Base-by-base conservation (phyloP, 2,113 vertebrate species). In the Chascanopsetta lugubris region DNA sequence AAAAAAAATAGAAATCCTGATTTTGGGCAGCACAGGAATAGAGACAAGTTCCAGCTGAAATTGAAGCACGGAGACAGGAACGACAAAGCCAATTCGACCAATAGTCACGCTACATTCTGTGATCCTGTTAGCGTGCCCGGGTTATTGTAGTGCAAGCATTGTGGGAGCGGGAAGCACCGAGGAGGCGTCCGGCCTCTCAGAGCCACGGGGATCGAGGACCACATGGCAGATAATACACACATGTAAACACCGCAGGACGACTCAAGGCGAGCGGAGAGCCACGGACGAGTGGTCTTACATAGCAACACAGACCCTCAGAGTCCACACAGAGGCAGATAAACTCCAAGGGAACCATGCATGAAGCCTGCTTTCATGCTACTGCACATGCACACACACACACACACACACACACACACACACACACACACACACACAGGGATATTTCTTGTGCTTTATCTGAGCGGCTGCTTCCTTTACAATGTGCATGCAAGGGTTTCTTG, bases 161-260 rank as follows among this genome's bases (percentile, higher is more conserved):
- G 77, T 68, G 68, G 61, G 42, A n/a, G 65, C 0, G 21, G 63
- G 45, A 36, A 56, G 74, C 56, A 56, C 45, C 7, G 67, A 64
- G 49, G 59, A 87, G 45, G 65, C 66, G 77, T 74, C 38, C 59
- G 79, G 61, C 45, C 61, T 80, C 75, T 62, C 29, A 66, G 51
- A 79, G 82, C 76, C 63, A 76, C 59, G 30, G 72, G 80, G 67
- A 73, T 57, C 69, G 66, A 81, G 51, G 63, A 45, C 68, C 81
- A 73, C 86, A 81, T 77, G 70, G 78, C 76, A 84, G 80, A 89
- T 83, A 81, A 88, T 84, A 82, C 82, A 83, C 80, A 84, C 58
- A 85, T 80, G 86, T 86, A 70, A 85, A 80, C 82, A 75, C 82
- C 66, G 66, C 80, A 85, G 82, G 83, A 86, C 73, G 78, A 82